phyloP scores from a whole-genome alignment of 2,113 vertebrate genomes.

The Mellivora capensis region DNA sequence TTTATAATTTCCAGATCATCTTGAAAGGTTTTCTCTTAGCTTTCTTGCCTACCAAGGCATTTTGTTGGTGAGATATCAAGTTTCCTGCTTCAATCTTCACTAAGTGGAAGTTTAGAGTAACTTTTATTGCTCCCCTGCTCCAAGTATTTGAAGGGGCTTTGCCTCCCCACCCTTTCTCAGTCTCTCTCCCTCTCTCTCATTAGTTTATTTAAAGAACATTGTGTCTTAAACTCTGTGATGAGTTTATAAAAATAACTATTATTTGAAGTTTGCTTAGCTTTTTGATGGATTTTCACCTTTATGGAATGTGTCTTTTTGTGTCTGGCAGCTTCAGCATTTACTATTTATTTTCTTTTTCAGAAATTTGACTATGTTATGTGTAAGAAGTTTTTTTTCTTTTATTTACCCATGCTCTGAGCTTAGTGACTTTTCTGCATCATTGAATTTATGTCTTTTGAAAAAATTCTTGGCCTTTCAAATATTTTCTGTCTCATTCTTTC shows the following conservation, averaged over 20 bases:
- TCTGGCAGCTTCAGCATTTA: background rate
- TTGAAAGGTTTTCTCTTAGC: background rate
- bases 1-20: background rate
- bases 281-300: background rate
- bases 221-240: background rate
- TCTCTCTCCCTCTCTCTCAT: background rate
- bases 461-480: background rate
- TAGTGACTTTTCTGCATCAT: background rate
- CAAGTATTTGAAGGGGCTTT: background rate
- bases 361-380: background rate
- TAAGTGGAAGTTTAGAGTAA: background rate
- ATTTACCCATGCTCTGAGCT: background rate
- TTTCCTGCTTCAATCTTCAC: background rate
- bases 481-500: background rate
- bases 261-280: background rate
- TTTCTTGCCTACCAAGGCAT: background rate
- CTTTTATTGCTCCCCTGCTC: background rate
- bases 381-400: background rate
- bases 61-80: background rate
- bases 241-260: background rate
- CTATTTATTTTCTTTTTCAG: background rate
- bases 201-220: background rate
- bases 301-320: background rate
- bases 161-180: too few species aligned
- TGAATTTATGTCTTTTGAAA: background rate